Base-by-base conservation (phyloP, 2,888 invertebrate genomes). In the Toxonevra muliebris region DNA sequence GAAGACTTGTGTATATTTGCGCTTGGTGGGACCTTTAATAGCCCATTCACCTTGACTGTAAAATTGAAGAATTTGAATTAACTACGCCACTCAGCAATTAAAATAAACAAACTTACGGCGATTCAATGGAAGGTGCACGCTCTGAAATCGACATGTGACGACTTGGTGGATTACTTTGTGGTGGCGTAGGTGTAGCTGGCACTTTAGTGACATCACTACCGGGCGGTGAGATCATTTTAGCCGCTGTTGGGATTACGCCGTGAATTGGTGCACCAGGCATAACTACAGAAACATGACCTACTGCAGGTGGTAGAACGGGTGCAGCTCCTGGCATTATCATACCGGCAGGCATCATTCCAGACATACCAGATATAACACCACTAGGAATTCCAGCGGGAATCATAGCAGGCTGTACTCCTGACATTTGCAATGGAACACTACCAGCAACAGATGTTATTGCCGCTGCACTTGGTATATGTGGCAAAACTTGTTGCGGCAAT, bases 1-100 rank as follows among this genome's bases (percentile, higher is more conserved):
- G 86, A 97, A 98, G 58, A 96, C 87, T 84, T 97, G 97, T 0
- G 96, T 97, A 83, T 95, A 97, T 83, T 96, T 97, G 69, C 94
- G 87, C 84, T 93, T 93, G 19, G 91, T 91, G 73, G 89, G 89
- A 77, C 93, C 93, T 42, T 93, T 93, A 64, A 98, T 92, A 0
- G 93, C 91, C 97, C 98, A 97, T 77, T 96, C 96, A 0, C 87
- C 86, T 68, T 89, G 87, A 3, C 84, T 85, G 66, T n/a, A 69
- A 72, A 19, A 20, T 81, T 15, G 11, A 45, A 68, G 55, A 54
- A 68, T 42, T 1, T 15, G 61, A 42, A 55, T 61, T 48, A 52
- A 15, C 41, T 11, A 48, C 13, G 48, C 48, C 2, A 48, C 2
- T 48, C 48, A 48, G 8, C 48, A 48, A 30, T 48, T 41, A 10